Percentiles rank a stretch among this genome's conserved stretches.
These are phyloP conservation scores for Cephalopachus bancanus DNA, from an alignment of 2,797 vertebrate species.

Conservation along the genomic window DNA sequence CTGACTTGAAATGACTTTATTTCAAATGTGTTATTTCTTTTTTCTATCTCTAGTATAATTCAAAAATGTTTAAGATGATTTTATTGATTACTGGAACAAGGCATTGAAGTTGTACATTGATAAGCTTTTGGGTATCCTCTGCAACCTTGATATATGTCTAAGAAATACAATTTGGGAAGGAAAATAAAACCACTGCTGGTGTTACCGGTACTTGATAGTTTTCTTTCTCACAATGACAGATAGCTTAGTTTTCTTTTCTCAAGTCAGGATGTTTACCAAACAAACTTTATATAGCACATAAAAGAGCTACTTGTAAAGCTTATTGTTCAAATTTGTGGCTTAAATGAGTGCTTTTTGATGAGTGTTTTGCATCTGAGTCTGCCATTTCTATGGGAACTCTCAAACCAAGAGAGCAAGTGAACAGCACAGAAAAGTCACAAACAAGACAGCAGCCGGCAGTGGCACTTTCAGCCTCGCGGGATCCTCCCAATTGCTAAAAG, in stretches of 20 bases:
- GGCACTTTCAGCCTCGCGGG: constrained; percentile 59
- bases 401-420: constrained; percentile 58
- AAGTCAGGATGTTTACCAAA: constrained; percentile 38
- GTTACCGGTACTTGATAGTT: constrained; percentile 46
- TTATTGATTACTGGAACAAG: constrained; percentile 78
- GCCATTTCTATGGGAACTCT: constrained; percentile 70
- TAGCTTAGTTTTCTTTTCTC: constrained; percentile 50
- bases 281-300: constrained; percentile 9
- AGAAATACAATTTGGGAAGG: constrained; percentile 76
- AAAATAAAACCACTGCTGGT: constrained; percentile 70
- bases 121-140: constrained; percentile 78
- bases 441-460: constrained; percentile 67
- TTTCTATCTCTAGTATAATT: neutral
- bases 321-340: constrained; percentile 42
- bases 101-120: constrained; percentile 10
- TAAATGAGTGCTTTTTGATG: neutral
- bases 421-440: constrained; percentile 81
- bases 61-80: neutral
- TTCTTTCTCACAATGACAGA: constrained; percentile 64
- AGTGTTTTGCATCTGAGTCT: neutral
- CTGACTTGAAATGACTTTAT: neutral
- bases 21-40: constrained; percentile 36
- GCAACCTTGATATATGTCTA: constrained; percentile 73
- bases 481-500: constrained; percentile 82
- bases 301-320: neutral